Base-by-base conservation (phyloP, 1,140 invertebrate genomes). In the Pseudachorutes palmiensis region DNA sequence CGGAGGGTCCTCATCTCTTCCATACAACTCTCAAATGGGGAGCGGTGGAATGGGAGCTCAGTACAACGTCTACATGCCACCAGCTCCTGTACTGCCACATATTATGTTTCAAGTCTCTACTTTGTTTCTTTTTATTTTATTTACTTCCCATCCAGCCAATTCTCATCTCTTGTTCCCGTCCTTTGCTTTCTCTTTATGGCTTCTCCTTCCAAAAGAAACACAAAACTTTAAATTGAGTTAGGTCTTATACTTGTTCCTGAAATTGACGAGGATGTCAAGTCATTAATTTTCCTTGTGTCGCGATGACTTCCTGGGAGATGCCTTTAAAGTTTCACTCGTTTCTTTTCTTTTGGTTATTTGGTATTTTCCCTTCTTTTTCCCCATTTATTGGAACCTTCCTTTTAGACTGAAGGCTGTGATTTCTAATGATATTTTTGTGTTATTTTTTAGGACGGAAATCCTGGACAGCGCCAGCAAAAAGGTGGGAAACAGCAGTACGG, bases 51-150 rank as follows among this genome's bases (percentile, higher is more conserved):
- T 71, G 65, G 70, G 70, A 48, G 26, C 60, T 26, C 67, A 45
- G 26, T 68, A 69, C 48, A 45, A 65, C 62, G 67, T 70, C 65
- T 73, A 70, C 69, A 66, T 73, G 60, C 62, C 69, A 70, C 65
- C 61, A 29, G 68, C 68, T 62, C 67, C 70, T 68, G 69, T 71
- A 73, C 65, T 67, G 33, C 51, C 67, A 65, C 65, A 65, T 69
- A 59, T 67, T 64, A 63, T 73, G 67, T 62, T 66, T 71, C 72
- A 73, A 71, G 70, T 71, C 66, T 64, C 60, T 67, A 63, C 57
- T 60, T 68, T 48, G 45, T 59, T 62, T 51, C 57, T 33, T 2
- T 57, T 55, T 26, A 14, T 24, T 55, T 26, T 22, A 14, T 5
- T 55, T 55, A 55, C 24, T 55, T 14, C 24, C 51, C 12, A 5